A percentile compares a stretch with the other conserved stretches of the same genome.
Evolutionary conservation across 2,888 invertebrate species (phyloP).

Genomic region (Andricus quercusramuli): DNA sequence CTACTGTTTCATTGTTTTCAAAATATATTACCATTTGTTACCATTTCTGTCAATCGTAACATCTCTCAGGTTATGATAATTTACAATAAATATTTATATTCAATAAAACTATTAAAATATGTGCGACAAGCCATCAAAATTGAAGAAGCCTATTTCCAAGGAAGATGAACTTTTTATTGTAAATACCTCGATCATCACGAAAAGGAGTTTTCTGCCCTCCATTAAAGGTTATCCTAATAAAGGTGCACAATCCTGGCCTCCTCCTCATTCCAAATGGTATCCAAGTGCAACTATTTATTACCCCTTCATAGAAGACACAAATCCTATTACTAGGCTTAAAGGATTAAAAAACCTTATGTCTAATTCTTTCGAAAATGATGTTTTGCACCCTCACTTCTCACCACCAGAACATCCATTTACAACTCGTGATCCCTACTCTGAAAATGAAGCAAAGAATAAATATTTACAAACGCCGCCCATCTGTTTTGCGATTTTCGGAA

Average conservation of each 20-base stretch:
- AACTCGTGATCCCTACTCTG: constrained; percentile 78
- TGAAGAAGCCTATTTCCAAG: not conserved
- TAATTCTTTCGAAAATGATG: constrained; percentile 40
- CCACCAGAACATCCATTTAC: constrained; percentile 44
- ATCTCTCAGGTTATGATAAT: not conserved
- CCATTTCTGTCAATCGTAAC: not conserved
- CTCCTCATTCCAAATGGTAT: constrained; percentile 64
- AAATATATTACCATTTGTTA: not conserved
- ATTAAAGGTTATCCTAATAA: constrained; percentile 60
- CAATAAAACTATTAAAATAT: not conserved
- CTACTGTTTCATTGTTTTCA: not conserved
- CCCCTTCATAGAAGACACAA: constrained; percentile 65
- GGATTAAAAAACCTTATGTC: not conserved
- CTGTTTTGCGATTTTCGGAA: constrained; percentile 82
- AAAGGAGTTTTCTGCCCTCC: constrained; percentile 64
- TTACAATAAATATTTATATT: not conserved
- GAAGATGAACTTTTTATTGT: constrained; percentile 40
- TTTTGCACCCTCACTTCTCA: constrained; percentile 52
- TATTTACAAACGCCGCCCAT: constrained; percentile 80
- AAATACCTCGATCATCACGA: constrained; percentile 65
- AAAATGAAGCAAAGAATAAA: constrained; percentile 80
- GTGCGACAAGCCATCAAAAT: not conserved
- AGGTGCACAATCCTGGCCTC: not conserved
- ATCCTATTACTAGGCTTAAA: not conserved
- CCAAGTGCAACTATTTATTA: constrained; percentile 78